phyloP scores from a whole-genome alignment of 2,888 invertebrate genomes.

The Metallyticus violacea region DNA sequence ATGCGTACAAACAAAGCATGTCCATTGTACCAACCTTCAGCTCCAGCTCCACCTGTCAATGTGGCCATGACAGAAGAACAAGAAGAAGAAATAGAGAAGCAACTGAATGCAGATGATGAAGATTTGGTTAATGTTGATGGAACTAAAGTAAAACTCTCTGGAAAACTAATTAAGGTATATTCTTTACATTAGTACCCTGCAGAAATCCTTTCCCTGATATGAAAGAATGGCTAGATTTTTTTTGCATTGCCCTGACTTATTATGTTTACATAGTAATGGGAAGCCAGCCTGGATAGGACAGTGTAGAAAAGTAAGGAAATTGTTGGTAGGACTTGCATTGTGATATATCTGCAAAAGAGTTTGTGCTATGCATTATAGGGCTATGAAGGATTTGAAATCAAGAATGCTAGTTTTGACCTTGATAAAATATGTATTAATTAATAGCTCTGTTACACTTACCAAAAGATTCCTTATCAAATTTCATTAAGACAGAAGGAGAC shows the following conservation, averaged over 20 bases:
- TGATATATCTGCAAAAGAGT: no score
- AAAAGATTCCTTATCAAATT: no score
- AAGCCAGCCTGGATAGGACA: no score
- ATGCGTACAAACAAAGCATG: slow-evolving; percentile 96
- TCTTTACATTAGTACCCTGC: slow-evolving; percentile 21
- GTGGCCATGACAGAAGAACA: slow-evolving; percentile 78
- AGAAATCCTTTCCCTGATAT: neutral
- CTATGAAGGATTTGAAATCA: no score
- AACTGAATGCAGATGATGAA: slow-evolving; percentile 74
- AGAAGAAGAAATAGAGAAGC: slow-evolving; percentile 72
- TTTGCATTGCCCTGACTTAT: neutral
- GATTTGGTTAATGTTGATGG: slow-evolving; percentile 92
- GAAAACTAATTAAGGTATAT: slow-evolving; percentile 75
- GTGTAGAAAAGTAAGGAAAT: no score
- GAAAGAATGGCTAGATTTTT: neutral
- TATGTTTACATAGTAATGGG: no score
- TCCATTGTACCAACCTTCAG: slow-evolving; percentile 80
- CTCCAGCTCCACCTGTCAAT: slow-evolving; percentile 60
- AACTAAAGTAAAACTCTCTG: slow-evolving; percentile 87
- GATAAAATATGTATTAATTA: no score
- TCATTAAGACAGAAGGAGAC: no score
- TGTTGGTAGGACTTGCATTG: no score
- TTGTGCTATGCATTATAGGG: no score
- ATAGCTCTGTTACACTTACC: no score
- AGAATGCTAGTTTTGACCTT: no score